Evolutionary conservation across 2,113 vertebrate species (phyloP).

Genomic region (Solea senegalensis): DNA sequence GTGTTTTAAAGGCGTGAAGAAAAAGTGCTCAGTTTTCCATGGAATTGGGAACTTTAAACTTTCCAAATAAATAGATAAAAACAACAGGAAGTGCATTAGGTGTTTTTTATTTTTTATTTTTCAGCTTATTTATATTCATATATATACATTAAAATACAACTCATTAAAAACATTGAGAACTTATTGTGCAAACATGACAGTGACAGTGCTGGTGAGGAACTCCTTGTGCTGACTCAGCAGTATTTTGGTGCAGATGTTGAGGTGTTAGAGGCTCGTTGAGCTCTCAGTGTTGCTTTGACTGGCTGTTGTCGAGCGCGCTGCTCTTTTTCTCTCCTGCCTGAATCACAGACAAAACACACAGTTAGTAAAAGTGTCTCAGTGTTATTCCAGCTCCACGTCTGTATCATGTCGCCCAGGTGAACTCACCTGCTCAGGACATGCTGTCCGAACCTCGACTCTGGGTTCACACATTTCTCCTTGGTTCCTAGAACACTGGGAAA

Average conservation of each 20-base stretch:
- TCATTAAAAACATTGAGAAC: background rate
- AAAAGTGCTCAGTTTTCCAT: too few relatives aligned
- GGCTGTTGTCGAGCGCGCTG: background rate
- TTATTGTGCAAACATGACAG: background rate
- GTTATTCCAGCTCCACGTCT: background rate
- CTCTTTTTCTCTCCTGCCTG: background rate
- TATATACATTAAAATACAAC: background rate
- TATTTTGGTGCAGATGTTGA: background rate
- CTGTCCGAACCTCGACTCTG: slow-evolving; percentile 11
- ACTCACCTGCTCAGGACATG: slow-evolving; percentile 26
- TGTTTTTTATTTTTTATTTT: background rate
- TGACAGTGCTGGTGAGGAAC: background rate
- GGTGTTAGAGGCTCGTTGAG: background rate
- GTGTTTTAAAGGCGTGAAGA: too few relatives aligned
- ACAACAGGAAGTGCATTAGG: background rate
- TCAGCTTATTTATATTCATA: background rate
- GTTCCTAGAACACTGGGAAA: background rate
- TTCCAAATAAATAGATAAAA: background rate
- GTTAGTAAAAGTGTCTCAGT: slow-evolving; percentile 3
- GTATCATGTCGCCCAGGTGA: background rate
- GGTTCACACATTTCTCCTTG: slow-evolving; percentile 22
- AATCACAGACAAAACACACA: slow-evolving; percentile 5
- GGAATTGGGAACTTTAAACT: too few relatives aligned
- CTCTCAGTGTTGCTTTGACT: background rate
- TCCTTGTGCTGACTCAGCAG: background rate